These are phyloP conservation scores for Rugalucina vietnamica DNA, from an alignment of 2,888 invertebrate species.

Conservation along the genomic window DNA sequence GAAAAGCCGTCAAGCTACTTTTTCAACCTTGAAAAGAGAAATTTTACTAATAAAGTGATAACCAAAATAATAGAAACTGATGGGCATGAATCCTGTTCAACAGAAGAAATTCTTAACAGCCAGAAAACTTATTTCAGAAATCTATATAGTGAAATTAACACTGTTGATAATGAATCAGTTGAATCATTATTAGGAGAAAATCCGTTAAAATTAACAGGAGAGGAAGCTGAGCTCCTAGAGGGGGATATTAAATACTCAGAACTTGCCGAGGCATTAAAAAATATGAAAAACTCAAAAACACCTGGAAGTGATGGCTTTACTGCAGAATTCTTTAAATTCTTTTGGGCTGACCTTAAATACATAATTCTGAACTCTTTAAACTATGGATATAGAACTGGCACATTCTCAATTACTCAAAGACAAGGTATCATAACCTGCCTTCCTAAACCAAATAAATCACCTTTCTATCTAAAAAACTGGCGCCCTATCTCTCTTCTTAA, in stretches of 20 bases:
- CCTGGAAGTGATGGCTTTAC: conserved; percentile 7
- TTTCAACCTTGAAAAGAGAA: not conserved
- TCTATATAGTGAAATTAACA: not conserved
- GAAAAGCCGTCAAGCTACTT: not conserved
- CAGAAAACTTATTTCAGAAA: not conserved
- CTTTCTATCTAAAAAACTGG: not conserved
- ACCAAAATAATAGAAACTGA: not conserved
- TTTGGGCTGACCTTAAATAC: not conserved
- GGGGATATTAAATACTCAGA: not conserved
- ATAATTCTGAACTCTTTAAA: not conserved
- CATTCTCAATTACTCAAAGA: not conserved
- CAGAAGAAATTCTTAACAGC: not conserved
- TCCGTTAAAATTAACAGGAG: not conserved
- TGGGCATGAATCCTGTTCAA: not conserved
- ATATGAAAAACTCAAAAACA: conserved; percentile 4
- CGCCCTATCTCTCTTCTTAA: not conserved
- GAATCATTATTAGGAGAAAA: not conserved
- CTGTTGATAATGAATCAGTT: not conserved
- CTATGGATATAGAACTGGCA: not conserved
- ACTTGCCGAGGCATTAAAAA: not conserved
- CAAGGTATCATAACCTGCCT: not conserved
- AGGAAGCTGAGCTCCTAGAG: not conserved
- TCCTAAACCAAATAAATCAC: conserved; percentile 4
- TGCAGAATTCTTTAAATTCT: not conserved
- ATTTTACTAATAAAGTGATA: not conserved